Evolutionary conservation across 1,140 invertebrate genomes (phyloP).

Genomic region (Bilobella aurantiaca): DNA sequence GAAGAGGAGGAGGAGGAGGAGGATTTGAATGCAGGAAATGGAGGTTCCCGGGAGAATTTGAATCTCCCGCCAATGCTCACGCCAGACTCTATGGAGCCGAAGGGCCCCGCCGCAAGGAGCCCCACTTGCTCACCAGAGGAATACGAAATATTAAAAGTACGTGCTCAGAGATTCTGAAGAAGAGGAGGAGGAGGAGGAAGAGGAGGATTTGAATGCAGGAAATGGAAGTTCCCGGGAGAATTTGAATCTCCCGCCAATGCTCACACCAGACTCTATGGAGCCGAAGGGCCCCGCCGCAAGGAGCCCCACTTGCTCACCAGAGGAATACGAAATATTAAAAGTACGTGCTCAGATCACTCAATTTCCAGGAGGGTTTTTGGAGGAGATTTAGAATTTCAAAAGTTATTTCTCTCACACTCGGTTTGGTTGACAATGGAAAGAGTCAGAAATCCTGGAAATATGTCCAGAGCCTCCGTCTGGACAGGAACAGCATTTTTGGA

Average conservation of each 20-base stretch:
- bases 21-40: constrained; percentile 5
- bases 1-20: constrained; percentile 4
- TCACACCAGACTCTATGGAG: neutral
- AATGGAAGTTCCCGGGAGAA: neutral
- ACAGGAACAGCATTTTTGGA: neutral
- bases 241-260: neutral
- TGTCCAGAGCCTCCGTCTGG: no score
- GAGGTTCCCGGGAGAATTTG: neutral
- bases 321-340: constrained; percentile 61
- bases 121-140: constrained; percentile 52
- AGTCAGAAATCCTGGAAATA: neutral
- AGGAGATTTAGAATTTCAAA: neutral
- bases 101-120: neutral
- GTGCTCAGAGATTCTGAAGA: constrained; percentile 15
- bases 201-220: constrained; percentile 8
- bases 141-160: constrained; percentile 59
- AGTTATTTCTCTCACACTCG: neutral
- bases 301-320: constrained; percentile 47
- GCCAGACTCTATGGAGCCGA: neutral
- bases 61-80: constrained; percentile 5
- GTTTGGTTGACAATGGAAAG: neutral
- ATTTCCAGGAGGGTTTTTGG: neutral
- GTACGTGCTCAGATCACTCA: constrained; percentile 37
- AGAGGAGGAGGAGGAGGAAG: constrained; percentile 1
- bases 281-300: neutral